Evolutionary conservation across 2,888 invertebrate species (phyloP), one percentile per base, ranked within the genome.

Genomic region (Apoda limacodes): DNA sequence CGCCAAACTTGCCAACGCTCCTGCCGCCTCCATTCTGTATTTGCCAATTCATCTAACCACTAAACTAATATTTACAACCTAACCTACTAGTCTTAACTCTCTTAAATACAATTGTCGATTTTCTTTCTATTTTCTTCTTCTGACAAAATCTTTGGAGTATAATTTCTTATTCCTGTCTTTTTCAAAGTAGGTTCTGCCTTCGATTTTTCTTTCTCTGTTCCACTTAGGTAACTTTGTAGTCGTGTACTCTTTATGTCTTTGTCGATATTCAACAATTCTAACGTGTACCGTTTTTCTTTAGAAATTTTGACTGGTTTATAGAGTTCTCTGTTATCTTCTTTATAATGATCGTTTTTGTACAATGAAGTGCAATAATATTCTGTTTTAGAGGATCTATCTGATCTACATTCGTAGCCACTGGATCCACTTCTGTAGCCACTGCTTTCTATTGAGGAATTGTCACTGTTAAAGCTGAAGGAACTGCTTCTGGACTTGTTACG

Each of bases 81-180:
- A 76, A 53, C 40, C 65, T 74, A 75, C 60, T 64, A 64, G 66
- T 65, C 62, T 63, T 63, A 55, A 35, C 48, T 60, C 62, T 64
- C 60, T 58, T 83, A 88, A 62, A 87, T 87, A 88, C 88, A 88
- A 63, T 84, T 83, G 43, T 87, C 86, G 42, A 84, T 66, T 52
- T 81, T 72, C 52, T 78, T 75, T 40, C 61, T 66, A 47, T 70
- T 82, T 32, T 83, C 80, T 46, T 85, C 83, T 35, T 84, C 83
- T 13, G 83, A 80, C 22, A 88, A 62, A 36, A 87, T 87, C 60
- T 88, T 89, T 11, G 89, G 89, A 11, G 87, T 88, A 45, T 89
- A 89, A 59, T 88, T 88, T 42, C 89, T 80, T 43, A 89, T 86
- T 25, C 88, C 85, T 32, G 72, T 82, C 45, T 76, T 85, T 57